Conservation (phyloP, 2,888 invertebrate species). For the Microctonus aethiopoides region DNA sequence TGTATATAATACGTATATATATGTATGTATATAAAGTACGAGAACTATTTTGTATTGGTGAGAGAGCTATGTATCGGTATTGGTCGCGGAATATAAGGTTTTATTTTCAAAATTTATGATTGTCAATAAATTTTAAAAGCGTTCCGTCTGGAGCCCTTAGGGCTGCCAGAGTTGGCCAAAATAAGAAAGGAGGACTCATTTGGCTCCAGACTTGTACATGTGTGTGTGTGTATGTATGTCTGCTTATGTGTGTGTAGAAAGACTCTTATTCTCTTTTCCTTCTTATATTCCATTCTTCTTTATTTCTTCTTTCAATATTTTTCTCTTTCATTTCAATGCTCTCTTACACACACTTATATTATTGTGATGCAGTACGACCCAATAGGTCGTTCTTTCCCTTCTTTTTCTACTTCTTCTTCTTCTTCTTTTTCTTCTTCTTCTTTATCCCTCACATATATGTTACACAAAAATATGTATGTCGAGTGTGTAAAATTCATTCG, state of each 20-base stretch:
- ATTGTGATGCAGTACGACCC: neutral
- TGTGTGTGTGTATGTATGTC: conserved; percentile 27
- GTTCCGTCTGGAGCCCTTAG: conserved; percentile 67
- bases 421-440: conserved; percentile 25
- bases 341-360: neutral
- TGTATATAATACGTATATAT: neutral
- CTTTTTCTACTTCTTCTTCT: too few relatives aligned
- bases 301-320: conserved; percentile 33
- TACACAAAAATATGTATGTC: neutral
- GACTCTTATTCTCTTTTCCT: conserved; percentile 41
- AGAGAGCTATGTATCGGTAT: conserved; percentile 22
- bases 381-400: too few relatives aligned
- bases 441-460: conserved; percentile 35
- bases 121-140: conserved; percentile 68
- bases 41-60: conserved; percentile 38
- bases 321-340: conserved; percentile 17
- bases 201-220: conserved; percentile 1
- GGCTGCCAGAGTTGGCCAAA: conserved; percentile 64
- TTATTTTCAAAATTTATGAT: conserved; percentile 68
- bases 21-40: neutral
- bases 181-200: conserved; percentile 51
- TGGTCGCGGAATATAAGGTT: conserved; percentile 63
- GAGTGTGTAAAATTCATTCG: conserved; percentile 8
- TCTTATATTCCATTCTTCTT: conserved; percentile 22
- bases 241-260: conserved; percentile 35